These are phyloP conservation scores for Chironomus striatipennis DNA, from an alignment of 1,140 invertebrate genomes.

Conservation along the genomic window DNA sequence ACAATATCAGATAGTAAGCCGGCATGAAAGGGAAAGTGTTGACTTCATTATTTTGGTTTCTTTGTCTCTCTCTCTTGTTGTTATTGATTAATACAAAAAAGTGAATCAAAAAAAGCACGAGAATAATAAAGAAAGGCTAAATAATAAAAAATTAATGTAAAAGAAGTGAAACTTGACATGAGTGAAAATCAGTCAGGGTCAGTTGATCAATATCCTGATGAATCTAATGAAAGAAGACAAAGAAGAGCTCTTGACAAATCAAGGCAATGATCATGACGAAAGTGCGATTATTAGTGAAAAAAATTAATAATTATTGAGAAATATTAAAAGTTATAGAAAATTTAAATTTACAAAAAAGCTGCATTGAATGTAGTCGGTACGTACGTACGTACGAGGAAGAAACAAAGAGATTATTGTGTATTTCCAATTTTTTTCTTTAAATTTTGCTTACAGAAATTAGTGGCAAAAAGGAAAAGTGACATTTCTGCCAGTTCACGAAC, in stretches of 20 bases:
- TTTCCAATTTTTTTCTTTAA: no score
- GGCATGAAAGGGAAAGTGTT: not conserved
- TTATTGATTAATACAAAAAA: not conserved
- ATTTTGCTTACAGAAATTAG: no score
- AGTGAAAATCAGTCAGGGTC: constrained; percentile 3
- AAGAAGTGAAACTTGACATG: no score
- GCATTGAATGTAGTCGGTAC: not conserved
- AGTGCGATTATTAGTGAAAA: no score
- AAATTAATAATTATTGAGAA: not conserved
- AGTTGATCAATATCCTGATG: not conserved
- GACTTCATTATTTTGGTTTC: not conserved
- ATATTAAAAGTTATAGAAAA: not conserved
- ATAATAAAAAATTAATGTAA: no score
- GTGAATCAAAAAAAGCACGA: not conserved
- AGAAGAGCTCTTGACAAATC: not conserved
- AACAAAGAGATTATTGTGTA: not conserved
- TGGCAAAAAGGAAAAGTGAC: not conserved
- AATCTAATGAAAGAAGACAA: not conserved
- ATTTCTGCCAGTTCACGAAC: not conserved
- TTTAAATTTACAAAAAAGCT: not conserved
- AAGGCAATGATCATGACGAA: not conserved
- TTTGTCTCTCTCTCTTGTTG: not conserved
- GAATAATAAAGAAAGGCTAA: no score
- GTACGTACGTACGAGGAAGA: not conserved
- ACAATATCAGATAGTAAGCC: not conserved